Percentiles rank a stretch among this genome's conserved stretches.
Conservation (phyloP, 2,888 invertebrate species). For the Drosophila helvetica region DNA sequence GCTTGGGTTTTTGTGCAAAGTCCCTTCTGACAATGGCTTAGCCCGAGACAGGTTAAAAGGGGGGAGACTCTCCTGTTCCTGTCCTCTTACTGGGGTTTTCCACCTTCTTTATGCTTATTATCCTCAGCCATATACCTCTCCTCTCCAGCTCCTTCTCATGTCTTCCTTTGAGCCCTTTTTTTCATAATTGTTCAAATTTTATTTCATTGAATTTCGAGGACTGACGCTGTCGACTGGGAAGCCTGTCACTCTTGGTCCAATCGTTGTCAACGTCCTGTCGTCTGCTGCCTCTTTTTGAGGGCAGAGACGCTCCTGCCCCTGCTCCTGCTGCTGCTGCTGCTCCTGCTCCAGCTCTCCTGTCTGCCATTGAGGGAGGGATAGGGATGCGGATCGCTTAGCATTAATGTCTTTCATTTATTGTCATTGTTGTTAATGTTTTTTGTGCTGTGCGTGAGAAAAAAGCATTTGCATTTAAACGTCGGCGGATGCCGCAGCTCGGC, state of each 20-base stretch:
- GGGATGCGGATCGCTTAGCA: constrained; percentile 65
- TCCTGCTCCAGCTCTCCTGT: not conserved
- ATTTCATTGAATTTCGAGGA: constrained; percentile 68
- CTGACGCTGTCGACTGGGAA: constrained; percentile 26
- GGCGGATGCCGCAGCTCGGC: not conserved
- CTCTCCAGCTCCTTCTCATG: constrained; percentile 3
- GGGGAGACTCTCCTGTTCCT: too few relatives aligned
- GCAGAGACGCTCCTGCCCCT: not conserved
- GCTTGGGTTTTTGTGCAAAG: too few relatives aligned
- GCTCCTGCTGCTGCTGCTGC: not conserved
- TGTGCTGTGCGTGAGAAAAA: constrained; percentile 73
- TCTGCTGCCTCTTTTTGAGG: too few relatives aligned
- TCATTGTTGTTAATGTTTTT: constrained; percentile 69
- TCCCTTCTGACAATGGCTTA: too few relatives aligned
- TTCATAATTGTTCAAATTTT: constrained; percentile 71
- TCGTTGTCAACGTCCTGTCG: constrained; percentile 35
- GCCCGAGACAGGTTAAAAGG: too few relatives aligned
- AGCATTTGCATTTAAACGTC: constrained; percentile 73
- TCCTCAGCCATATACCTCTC: not conserved
- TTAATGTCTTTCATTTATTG: constrained; percentile 77
- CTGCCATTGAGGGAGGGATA: not conserved
- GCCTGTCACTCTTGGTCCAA: constrained; percentile 27
- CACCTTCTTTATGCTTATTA: not conserved
- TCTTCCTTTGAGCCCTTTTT: not conserved
- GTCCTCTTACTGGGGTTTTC: too few relatives aligned